These are phyloP conservation scores for Paraescarpia echinospica DNA, from an alignment of 1,140 invertebrate species.

Conservation along the genomic window DNA sequence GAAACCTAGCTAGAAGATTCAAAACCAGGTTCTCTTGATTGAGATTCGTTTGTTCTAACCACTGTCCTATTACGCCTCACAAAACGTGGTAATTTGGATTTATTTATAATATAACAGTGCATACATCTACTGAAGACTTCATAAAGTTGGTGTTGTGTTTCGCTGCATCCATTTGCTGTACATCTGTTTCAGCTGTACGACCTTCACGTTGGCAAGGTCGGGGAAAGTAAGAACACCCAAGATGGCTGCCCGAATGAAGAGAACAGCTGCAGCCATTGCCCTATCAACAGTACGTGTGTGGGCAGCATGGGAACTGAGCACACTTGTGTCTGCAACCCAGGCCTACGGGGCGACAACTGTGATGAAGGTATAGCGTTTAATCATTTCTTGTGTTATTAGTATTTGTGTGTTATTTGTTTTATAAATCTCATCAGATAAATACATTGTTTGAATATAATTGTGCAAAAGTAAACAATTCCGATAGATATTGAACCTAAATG, in stretches of 20 bases:
- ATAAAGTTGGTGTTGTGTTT: not conserved
- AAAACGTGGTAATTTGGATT: too few species aligned
- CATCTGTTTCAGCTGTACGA: slow-evolving; percentile 73
- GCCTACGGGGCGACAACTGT: slow-evolving; percentile 78
- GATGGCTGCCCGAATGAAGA: slow-evolving; percentile 80
- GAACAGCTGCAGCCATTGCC: slow-evolving; percentile 52
- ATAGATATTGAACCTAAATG: too few species aligned
- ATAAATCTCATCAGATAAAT: not conserved
- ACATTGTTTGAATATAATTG: not conserved
- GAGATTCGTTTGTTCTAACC: too few species aligned
- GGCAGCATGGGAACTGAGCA: slow-evolving; percentile 63
- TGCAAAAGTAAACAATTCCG: too few species aligned
- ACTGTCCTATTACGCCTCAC: too few species aligned
- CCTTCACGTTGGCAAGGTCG: slow-evolving; percentile 74
- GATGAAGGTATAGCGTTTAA: slow-evolving; percentile 59
- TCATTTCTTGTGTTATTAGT: not conserved
- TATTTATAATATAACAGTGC: too few species aligned
- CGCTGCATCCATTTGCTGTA: not conserved
- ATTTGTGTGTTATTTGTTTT: too few species aligned
- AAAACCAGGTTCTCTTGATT: too few species aligned
- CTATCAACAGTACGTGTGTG: slow-evolving; percentile 78
- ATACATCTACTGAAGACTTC: too few species aligned
- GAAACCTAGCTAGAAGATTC: too few species aligned
- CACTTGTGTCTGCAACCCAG: slow-evolving; percentile 65
- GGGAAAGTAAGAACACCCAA: slow-evolving; percentile 75